Conservation (phyloP, 1,140 invertebrate species). For the Acromyrmex echinatior region DNA sequence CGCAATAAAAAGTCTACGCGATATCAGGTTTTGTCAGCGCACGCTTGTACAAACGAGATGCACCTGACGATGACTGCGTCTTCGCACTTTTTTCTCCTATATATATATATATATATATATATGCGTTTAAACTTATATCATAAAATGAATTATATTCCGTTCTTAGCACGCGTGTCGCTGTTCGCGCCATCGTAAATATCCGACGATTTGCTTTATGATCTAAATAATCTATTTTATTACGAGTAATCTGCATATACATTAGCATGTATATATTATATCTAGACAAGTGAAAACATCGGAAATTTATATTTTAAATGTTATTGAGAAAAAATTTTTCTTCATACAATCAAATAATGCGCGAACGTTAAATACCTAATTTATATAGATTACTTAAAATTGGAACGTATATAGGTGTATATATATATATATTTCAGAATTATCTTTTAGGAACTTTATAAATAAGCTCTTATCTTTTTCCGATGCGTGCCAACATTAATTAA, state of each 20-base stretch:
- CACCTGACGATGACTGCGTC: slow-evolving; percentile 42
- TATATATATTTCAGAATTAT: neutral
- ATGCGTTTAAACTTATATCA: slow-evolving; percentile 15
- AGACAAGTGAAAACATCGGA: neutral
- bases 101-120: neutral
- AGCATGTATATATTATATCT: neutral
- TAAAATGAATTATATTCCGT: slow-evolving; percentile 48
- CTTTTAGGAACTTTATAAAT: neutral
- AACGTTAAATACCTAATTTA: neutral
- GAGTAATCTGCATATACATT: neutral
- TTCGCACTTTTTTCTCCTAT: slow-evolving; percentile 22
- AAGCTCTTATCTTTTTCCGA: neutral
- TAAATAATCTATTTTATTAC: slow-evolving; percentile 29
- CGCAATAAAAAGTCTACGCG: slow-evolving; percentile 43
- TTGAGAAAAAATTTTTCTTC: neutral
- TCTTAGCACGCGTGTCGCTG: slow-evolving; percentile 8
- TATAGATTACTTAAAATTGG: neutral
- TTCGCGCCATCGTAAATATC: slow-evolving; percentile 13
- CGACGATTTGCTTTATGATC: slow-evolving; percentile 25
- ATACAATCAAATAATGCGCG: neutral
- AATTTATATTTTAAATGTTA: neutral
- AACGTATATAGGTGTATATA: neutral
- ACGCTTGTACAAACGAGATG: slow-evolving; percentile 44
- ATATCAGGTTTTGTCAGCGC: slow-evolving; percentile 53
- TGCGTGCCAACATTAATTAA: neutral